These are phyloP conservation scores for Camptogramma bilineatum DNA, from an alignment of 2,888 invertebrate species.

Conservation along the genomic window DNA sequence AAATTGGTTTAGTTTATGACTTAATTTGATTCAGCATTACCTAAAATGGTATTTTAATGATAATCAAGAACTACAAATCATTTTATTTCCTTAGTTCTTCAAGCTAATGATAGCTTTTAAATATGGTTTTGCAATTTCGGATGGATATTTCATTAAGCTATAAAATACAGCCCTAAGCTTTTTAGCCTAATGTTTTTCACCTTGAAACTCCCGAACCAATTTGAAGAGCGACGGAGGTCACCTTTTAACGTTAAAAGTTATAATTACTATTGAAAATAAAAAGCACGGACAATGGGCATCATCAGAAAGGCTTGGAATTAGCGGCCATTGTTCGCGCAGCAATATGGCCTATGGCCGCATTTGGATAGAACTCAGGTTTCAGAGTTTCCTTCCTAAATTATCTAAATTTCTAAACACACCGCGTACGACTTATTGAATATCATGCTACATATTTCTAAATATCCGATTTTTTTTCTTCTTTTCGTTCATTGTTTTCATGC, in stretches of 20 bases:
- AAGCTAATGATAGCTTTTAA: constrained; percentile 3
- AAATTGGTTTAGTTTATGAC: too few species aligned
- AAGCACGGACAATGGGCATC: constrained; percentile 38
- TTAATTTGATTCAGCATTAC: not conserved
- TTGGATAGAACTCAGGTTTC: constrained; percentile 9
- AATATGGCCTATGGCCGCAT: constrained; percentile 7
- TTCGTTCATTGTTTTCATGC: not conserved
- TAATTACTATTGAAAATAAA: constrained; percentile 46
- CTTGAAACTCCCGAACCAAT: constrained; percentile 40
- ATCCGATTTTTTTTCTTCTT: not conserved
- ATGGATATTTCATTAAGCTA: constrained; percentile 25
- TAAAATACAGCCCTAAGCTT: constrained; percentile 22
- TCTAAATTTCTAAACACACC: too few species aligned
- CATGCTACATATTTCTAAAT: too few species aligned
- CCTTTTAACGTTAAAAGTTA: constrained; percentile 44
- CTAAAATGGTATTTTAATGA: not conserved
- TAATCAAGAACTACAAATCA: not conserved
- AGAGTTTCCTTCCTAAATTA: not conserved
- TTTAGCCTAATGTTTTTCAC: constrained; percentile 12
- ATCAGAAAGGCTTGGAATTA: constrained; percentile 41
- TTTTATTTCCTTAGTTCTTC: not conserved
- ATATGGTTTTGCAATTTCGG: constrained; percentile 9
- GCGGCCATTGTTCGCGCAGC: constrained; percentile 43
- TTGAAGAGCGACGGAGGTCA: constrained; percentile 45
- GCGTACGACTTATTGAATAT: not conserved